Evolutionary conservation across 2,113 vertebrate species (phyloP).

Genomic region (Turnix velox): DNA sequence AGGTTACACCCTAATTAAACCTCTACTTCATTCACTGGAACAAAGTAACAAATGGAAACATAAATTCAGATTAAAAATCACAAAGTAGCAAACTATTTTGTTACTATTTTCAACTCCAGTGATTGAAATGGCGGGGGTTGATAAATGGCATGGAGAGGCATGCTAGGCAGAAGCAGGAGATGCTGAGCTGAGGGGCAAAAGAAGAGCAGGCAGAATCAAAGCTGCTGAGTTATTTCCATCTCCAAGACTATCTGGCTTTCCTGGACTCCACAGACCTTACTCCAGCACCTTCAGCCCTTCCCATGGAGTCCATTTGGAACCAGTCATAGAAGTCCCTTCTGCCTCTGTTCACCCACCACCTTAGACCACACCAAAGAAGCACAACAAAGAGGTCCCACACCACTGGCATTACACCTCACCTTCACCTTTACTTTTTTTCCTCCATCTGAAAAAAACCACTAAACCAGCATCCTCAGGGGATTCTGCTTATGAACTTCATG

Average conservation of each 20-base stretch:
- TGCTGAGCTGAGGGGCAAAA: not conserved
- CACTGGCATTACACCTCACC: not conserved
- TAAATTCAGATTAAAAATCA: not conserved
- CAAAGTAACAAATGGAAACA: not conserved
- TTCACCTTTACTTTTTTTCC: not conserved
- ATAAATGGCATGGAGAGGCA: accelerated
- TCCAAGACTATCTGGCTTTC: not conserved
- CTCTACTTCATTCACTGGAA: not conserved
- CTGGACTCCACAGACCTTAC: not conserved
- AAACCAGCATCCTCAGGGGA: not conserved
- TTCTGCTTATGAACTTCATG: not conserved
- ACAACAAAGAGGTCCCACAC: not conserved
- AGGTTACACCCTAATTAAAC: not conserved
- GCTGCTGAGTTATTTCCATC: not conserved
- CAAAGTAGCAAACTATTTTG: not conserved
- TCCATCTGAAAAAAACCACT: not conserved
- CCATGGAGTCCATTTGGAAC: not conserved
- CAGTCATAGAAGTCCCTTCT: not conserved
- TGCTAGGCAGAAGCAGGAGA: not conserved
- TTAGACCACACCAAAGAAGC: not conserved
- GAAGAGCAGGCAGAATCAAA: not conserved
- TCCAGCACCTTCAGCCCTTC: not conserved
- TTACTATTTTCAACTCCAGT: not conserved
- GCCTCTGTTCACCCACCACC: not conserved
- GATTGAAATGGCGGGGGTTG: not conserved